Evolutionary conservation across 2,113 vertebrate species (phyloP).

Genomic region (Leptosomus discolor): DNA sequence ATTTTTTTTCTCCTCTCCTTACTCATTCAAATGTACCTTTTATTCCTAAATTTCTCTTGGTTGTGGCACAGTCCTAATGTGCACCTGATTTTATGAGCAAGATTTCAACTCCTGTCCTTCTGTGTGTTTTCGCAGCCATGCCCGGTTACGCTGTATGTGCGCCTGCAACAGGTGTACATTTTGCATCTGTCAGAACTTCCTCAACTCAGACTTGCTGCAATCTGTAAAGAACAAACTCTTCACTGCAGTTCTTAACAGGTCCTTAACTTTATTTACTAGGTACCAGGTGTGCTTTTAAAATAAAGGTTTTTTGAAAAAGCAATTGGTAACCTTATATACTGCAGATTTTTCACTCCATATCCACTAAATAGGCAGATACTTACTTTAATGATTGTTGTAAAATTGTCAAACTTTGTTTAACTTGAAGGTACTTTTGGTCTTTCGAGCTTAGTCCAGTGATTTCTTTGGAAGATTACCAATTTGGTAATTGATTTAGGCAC

Average conservation of each 20-base stretch:
- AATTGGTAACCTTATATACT: constrained; percentile 48
- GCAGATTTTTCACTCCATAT: constrained; percentile 72
- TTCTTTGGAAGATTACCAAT: not conserved
- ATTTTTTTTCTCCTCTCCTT: constrained; percentile 56
- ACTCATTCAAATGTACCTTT: constrained; percentile 72
- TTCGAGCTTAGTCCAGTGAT: not conserved
- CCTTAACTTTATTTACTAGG: constrained; percentile 83
- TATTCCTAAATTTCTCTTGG: constrained; percentile 72
- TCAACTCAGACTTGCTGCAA: constrained; percentile 97
- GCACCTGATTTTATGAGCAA: constrained; percentile 68
- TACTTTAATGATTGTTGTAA: not conserved
- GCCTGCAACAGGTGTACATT: constrained; percentile 97
- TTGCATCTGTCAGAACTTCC: constrained; percentile 99
- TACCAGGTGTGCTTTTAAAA: constrained; percentile 80
- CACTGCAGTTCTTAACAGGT: constrained; percentile 97
- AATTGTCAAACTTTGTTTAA: not conserved
- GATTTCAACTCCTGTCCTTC: constrained; percentile 81
- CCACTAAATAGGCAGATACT: constrained; percentile 55
- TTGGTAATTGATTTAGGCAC: not conserved
- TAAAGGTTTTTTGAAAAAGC: constrained; percentile 67
- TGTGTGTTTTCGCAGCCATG: constrained; percentile 93
- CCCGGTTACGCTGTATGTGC: constrained; percentile 96
- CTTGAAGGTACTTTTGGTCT: not conserved
- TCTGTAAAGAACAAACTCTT: constrained; percentile 96
- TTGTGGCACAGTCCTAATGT: constrained; percentile 73